A percentile compares a stretch with the other conserved stretches of the same genome.
Evolutionary conservation across 2,888 invertebrate genomes (phyloP).

Genomic region (Escarpia spicata): DNA sequence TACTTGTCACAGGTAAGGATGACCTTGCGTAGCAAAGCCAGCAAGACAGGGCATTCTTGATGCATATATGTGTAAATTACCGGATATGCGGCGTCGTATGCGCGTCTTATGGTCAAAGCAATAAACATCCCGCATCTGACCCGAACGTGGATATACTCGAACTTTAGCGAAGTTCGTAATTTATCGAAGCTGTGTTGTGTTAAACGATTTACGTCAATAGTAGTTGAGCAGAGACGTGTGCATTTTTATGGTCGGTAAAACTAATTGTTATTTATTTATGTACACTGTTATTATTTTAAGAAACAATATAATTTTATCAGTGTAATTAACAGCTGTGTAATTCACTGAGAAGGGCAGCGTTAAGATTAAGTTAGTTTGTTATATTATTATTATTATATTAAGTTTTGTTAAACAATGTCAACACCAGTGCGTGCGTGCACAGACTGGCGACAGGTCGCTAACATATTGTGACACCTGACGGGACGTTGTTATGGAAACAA

Average conservation of each 20-base stretch:
- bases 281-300: too few relatives aligned
- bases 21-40: neutral
- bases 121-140: neutral
- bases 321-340: neutral
- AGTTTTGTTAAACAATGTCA: too few relatives aligned
- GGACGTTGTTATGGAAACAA: neutral
- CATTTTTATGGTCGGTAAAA: neutral
- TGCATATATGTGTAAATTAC: neutral
- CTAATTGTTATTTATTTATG: neutral
- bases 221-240: neutral
- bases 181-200: neutral
- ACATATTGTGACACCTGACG: conserved; percentile 1
- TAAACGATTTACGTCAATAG: neutral
- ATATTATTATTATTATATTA: too few relatives aligned
- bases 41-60: neutral
- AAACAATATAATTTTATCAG: neutral
- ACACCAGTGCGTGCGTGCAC: neutral
- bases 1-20: neutral
- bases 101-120: neutral
- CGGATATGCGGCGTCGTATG: neutral
- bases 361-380: too few relatives aligned
- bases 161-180: neutral
- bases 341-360: neutral
- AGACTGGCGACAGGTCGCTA: neutral
- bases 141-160: neutral